Percentiles rank a stretch among this genome's conserved stretches.
These are phyloP conservation scores for Tuta absoluta DNA, from an alignment of 2,888 invertebrate genomes.

Conservation along the genomic window DNA sequence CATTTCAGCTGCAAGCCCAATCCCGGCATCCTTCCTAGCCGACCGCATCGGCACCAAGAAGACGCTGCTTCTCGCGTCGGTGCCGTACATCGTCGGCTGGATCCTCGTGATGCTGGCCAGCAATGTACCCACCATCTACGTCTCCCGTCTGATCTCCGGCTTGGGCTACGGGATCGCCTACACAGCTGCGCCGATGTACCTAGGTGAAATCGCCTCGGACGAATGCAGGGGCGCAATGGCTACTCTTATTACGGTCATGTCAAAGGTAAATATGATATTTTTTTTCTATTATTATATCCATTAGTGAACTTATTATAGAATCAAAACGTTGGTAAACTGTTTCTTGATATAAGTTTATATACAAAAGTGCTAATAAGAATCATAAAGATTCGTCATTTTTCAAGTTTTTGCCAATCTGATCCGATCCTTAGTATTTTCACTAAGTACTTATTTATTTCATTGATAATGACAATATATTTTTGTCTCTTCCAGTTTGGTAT, in stretches of 20 bases:
- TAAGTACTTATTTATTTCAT: background rate
- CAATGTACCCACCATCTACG: constrained; percentile 80
- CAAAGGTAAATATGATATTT: constrained; percentile 60
- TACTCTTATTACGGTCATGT: constrained; percentile 81
- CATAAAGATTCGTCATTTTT: too few relatives aligned
- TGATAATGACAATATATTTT: constrained; percentile 14
- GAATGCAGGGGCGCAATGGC: constrained; percentile 82
- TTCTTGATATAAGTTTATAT: too few relatives aligned
- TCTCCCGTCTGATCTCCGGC: constrained; percentile 82
- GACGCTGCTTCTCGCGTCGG: constrained; percentile 80
- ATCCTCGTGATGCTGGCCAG: constrained; percentile 82
- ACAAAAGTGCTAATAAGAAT: too few relatives aligned
- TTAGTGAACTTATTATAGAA: too few relatives aligned
- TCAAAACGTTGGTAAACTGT: too few relatives aligned
- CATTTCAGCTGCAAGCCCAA: constrained; percentile 81
- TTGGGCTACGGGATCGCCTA: constrained; percentile 83
- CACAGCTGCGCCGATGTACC: constrained; percentile 83
- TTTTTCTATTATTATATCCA: too few relatives aligned
- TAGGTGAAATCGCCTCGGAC: constrained; percentile 83
- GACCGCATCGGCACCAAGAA: constrained; percentile 84
- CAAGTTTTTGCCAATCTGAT: too few relatives aligned
- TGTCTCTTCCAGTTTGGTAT: constrained; percentile 30
- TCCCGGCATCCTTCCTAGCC: constrained; percentile 83
- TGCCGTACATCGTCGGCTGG: constrained; percentile 84
- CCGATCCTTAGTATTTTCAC: too few relatives aligned